Evolutionary conservation across 2,888 invertebrate species (phyloP).

Genomic region (Lacanobia oleracea): DNA sequence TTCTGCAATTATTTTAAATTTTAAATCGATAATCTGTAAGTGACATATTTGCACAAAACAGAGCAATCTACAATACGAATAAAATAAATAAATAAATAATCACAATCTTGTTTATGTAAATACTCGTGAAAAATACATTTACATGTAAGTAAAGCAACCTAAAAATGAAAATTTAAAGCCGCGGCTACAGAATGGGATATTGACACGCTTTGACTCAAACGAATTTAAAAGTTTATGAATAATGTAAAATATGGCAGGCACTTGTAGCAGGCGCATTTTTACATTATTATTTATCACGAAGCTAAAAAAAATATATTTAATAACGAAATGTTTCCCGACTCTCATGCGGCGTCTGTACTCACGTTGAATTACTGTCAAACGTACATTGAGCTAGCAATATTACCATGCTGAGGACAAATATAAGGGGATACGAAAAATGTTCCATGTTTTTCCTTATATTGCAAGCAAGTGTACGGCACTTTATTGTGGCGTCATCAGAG

Average conservation of each 20-base stretch:
- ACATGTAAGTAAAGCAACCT: slow-evolving; percentile 33
- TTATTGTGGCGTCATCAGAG: slow-evolving; percentile 79
- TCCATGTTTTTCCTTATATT: slow-evolving; percentile 63
- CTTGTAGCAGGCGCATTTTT: slow-evolving; percentile 43
- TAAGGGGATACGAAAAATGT: slow-evolving; percentile 49
- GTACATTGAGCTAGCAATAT: slow-evolving; percentile 41
- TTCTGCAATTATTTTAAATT: not conserved
- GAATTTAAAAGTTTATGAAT: slow-evolving; percentile 62
- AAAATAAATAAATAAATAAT: no score
- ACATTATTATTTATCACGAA: slow-evolving; percentile 31
- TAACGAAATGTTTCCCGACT: slow-evolving; percentile 17
- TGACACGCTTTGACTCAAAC: slow-evolving; percentile 60
- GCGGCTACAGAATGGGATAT: slow-evolving; percentile 44
- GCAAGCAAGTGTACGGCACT: slow-evolving; percentile 76
- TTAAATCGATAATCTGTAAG: no score
- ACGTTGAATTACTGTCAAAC: slow-evolving; percentile 46
- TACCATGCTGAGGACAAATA: slow-evolving; percentile 55
- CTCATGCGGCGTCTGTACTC: slow-evolving; percentile 18
- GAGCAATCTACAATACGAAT: no score
- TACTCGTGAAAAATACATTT: slow-evolving; percentile 42
- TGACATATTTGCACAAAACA: no score
- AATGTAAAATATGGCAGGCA: slow-evolving; percentile 55
- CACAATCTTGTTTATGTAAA: slow-evolving; percentile 33
- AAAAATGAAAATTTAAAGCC: slow-evolving; percentile 43
- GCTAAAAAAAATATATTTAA: slow-evolving; percentile 27